These are phyloP conservation scores for Nowickia ferox DNA, from an alignment of 2,888 invertebrate genomes.

Conservation along the genomic window DNA sequence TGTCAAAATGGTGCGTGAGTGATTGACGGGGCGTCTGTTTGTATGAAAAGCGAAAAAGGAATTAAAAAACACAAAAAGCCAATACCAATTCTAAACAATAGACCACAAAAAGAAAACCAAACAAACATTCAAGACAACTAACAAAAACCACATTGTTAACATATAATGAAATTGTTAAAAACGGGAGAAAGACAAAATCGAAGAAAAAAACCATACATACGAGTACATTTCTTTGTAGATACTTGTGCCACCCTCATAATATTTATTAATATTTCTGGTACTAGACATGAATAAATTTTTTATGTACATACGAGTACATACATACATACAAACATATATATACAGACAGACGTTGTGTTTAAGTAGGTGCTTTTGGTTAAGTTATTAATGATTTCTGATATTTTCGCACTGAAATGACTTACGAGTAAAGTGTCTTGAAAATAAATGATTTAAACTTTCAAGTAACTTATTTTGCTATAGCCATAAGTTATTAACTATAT, in stretches of 20 bases:
- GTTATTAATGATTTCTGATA: not conserved
- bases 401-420: not conserved
- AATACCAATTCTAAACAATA: conserved; percentile 60
- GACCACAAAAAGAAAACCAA: conserved; percentile 54
- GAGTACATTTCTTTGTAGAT: not conserved
- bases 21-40: conserved; percentile 69
- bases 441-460: not conserved
- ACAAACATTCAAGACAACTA: conserved; percentile 22
- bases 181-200: conserved; percentile 72
- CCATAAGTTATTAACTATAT: too few species aligned
- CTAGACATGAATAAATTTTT: conserved; percentile 30
- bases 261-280: conserved; percentile 33
- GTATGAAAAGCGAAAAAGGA: conserved; percentile 35
- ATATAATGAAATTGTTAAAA: conserved; percentile 64
- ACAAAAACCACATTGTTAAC: conserved; percentile 68
- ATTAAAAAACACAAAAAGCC: conserved; percentile 37
- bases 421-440: not conserved
- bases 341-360: not conserved
- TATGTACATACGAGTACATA: not conserved
- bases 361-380: conserved; percentile 1
- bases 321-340: not conserved
- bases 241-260: conserved; percentile 56
- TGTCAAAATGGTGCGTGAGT: conserved; percentile 73
- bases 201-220: conserved; percentile 23
- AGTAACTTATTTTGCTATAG: too few species aligned